Base-by-base conservation (phyloP, 2,113 vertebrate species). In the Pangasianodon gigas region DNA sequence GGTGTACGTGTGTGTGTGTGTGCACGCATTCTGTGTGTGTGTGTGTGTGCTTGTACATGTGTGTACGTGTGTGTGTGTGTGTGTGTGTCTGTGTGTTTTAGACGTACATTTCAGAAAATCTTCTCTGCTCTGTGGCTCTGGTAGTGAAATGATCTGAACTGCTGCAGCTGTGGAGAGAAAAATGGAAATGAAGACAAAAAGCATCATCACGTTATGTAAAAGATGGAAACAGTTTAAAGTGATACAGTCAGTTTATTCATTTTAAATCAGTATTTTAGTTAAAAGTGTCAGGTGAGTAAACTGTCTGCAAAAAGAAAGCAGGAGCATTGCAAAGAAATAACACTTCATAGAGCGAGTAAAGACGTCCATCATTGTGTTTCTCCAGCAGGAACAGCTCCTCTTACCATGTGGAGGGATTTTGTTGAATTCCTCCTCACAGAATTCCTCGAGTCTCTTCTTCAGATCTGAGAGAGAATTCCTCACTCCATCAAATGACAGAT, bases 111-210 rank as follows among this genome's bases (percentile, higher is more conserved):
- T 46, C n/a, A 79, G 37, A 62, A 77, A 87, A 2, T 77, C 52
- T n/a, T 79, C 48, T 46, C 54, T 87, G 48, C 6, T 87, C 41
- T 60, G 54, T 29, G 71, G 21, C 14, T 77, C 51, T n/a, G 71
- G 24, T 16, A 54, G n/a, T 60, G 26, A 29, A 62, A 44, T 44
- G 32, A 48, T 80, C 14, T 62, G 52, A 80, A 87, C 75, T 88
- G 56, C 56, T 88, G 75, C 44, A 81, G 44, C 86, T 87, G 75
- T 65, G 41, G 6, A 51, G 75, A 81, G 7, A 62, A 85, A 29
- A 67, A 85, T 16, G 24, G 13, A 60, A 60, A 85, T 65, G 54
- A 84, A 54, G 16, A 54, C 16, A n/a, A 82, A 32, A 26, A 56
- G 32, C 32, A 21, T 60, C 54, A 41, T 58, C 16, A 56, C 24